A percentile compares a stretch with the other conserved stretches of the same genome.
These are phyloP conservation scores for Crotalus helleri DNA, from an alignment of 2,113 vertebrate species.

Conservation along the genomic window DNA sequence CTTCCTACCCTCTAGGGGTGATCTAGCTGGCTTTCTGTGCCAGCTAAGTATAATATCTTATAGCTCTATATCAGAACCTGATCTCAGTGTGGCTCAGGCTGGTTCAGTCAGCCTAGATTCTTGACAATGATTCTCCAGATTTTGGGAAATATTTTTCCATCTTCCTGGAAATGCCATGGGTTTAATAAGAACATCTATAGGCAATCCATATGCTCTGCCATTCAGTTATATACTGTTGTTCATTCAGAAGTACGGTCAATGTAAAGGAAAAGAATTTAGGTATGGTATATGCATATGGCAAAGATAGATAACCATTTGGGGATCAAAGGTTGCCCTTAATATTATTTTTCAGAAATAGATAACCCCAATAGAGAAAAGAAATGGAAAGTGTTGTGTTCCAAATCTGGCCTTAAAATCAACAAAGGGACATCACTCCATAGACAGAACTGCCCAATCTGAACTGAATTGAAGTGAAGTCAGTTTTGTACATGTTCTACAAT, in stretches of 20 bases:
- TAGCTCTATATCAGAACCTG: neutral
- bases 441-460: neutral
- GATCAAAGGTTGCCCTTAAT: neutral
- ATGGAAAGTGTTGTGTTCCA: neutral
- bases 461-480: neutral
- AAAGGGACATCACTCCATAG: neutral
- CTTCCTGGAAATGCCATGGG: neutral
- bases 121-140: neutral
- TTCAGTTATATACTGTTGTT: neutral
- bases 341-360: neutral
- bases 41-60: neutral
- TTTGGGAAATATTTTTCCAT: neutral
- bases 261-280: neutral
- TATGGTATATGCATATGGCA: neutral
- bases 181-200: neutral
- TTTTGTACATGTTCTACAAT: neutral
- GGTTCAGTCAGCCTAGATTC: neutral
- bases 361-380: neutral
- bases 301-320: neutral
- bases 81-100: neutral
- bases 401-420: slow-evolving; percentile 18
- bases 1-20: neutral
- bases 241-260: neutral
- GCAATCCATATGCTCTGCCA: neutral
- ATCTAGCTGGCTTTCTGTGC: neutral